A percentile compares a stretch with the other conserved stretches of the same genome.
Conservation (phyloP, 1,140 invertebrate species). For the Diachasma alloeum region DNA sequence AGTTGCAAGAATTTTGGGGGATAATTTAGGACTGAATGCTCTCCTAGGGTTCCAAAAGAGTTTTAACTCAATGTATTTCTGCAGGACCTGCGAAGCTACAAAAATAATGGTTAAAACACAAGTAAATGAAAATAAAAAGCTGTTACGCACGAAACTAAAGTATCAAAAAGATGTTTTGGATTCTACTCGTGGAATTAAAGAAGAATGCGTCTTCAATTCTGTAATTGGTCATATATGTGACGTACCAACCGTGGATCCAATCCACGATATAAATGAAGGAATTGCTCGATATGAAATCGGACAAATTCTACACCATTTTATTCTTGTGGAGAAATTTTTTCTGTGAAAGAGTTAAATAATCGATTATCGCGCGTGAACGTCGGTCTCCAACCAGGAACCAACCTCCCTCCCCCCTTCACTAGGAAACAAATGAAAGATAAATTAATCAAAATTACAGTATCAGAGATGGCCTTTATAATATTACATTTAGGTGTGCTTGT, state of each 20-base stretch:
- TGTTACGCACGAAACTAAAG: constrained; percentile 25
- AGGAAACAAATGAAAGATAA: constrained; percentile 31
- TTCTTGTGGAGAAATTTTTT: constrained; percentile 33
- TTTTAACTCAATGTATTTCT: constrained; percentile 30
- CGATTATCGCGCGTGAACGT: constrained; percentile 24
- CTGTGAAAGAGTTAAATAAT: constrained; percentile 34
- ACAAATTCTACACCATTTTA: constrained; percentile 31
- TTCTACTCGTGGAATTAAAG: constrained; percentile 26
- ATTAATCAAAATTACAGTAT: constrained; percentile 32
- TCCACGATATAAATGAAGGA: constrained; percentile 46
- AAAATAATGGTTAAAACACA: constrained; percentile 6
- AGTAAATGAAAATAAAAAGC: constrained; percentile 10
- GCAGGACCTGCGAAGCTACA: constrained; percentile 31
- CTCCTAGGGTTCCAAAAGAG: constrained; percentile 33
- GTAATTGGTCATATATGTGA: constrained; percentile 30
- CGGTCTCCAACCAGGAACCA: constrained; percentile 23
- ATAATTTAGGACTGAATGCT: constrained; percentile 36
- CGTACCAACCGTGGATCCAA: constrained; percentile 38
- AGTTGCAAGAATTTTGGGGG: constrained; percentile 29
- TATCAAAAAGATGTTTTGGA: constrained; percentile 21
- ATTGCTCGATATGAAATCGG: constrained; percentile 38
- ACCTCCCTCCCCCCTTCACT: constrained; percentile 30
- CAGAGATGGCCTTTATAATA: constrained; percentile 38
- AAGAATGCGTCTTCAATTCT: constrained; percentile 31
- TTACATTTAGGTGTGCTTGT: constrained; percentile 34